Evolutionary conservation across 2,797 vertebrate genomes (phyloP).

Genomic region (Anguilla obscura): DNA sequence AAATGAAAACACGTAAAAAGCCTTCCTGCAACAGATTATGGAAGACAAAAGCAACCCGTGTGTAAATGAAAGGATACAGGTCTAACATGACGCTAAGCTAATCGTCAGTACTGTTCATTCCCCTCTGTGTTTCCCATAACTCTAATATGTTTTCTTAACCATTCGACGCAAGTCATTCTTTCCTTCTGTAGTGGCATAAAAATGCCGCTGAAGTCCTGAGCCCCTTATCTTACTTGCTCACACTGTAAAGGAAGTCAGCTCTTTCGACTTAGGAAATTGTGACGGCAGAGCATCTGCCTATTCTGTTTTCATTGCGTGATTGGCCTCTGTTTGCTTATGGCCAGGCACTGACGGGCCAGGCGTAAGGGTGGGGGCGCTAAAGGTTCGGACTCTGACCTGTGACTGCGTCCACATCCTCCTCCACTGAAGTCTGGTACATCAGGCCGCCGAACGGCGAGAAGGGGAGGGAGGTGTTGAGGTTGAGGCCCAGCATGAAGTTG

Average conservation of each 20-base stretch:
- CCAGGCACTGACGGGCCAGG: background rate
- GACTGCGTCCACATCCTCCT: slow-evolving; percentile 84
- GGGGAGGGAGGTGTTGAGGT: slow-evolving; percentile 85
- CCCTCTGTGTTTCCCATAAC: background rate
- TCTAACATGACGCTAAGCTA: background rate
- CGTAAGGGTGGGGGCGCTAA: background rate
- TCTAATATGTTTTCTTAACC: background rate
- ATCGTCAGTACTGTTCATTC: background rate
- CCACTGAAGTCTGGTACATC: slow-evolving; percentile 61
- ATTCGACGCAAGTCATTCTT: background rate
- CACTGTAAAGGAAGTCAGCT: background rate
- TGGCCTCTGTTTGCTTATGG: background rate
- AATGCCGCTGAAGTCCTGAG: background rate
- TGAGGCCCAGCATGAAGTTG: slow-evolving; percentile 97
- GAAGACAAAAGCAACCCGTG: background rate
- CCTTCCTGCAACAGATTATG: background rate
- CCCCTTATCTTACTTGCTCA: slow-evolving; percentile 14
- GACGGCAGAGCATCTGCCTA: background rate
- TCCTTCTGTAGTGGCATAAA: background rate
- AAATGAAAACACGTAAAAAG: background rate
- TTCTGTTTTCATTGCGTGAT: background rate
- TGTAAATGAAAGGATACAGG: background rate
- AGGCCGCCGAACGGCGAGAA: slow-evolving; percentile 74
- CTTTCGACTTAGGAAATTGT: background rate
- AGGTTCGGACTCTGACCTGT: slow-evolving; percentile 72